Conservation (phyloP, 1,140 invertebrate species). For the Drosophila ohnishii region DNA sequence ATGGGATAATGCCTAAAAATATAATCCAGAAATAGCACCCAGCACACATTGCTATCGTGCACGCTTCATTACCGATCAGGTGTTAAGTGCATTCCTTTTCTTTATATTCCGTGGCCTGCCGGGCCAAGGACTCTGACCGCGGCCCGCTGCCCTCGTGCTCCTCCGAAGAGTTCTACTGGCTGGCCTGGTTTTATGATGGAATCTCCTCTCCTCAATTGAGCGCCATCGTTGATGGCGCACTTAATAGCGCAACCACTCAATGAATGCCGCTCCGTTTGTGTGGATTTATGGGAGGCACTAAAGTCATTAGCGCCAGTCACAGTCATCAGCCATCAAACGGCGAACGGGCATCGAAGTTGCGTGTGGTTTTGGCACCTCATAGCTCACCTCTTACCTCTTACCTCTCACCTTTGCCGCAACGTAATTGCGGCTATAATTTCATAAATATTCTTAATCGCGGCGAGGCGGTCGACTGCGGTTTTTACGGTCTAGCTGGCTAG, state of each 20-base stretch:
- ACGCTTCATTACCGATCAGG: constrained; percentile 70
- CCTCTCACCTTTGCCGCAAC: constrained; percentile 15
- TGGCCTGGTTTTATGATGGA: constrained; percentile 63
- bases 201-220: constrained; percentile 71
- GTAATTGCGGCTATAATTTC: constrained; percentile 76
- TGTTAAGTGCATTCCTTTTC: constrained; percentile 64
- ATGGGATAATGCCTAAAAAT: constrained; percentile 22
- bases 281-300: constrained; percentile 76
- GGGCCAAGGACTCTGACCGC: constrained; percentile 44
- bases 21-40: constrained; percentile 18
- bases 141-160: constrained; percentile 14
- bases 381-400: constrained; percentile 23
- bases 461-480: constrained; percentile 21
- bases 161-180: constrained; percentile 2
- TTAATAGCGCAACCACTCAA: constrained; percentile 69
- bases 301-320: constrained; percentile 76
- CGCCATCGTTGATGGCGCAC: constrained; percentile 70
- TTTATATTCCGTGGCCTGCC: constrained; percentile 16
- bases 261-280: constrained; percentile 61
- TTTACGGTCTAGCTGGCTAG: constrained; percentile 50
- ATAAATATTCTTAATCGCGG: constrained; percentile 71
- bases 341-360: constrained; percentile 39
- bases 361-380: constrained; percentile 51
- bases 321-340: constrained; percentile 45
- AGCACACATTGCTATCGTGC: constrained; percentile 13